Base-by-base conservation (phyloP, 2,888 invertebrate genomes). In the Spilarctia lutea region DNA sequence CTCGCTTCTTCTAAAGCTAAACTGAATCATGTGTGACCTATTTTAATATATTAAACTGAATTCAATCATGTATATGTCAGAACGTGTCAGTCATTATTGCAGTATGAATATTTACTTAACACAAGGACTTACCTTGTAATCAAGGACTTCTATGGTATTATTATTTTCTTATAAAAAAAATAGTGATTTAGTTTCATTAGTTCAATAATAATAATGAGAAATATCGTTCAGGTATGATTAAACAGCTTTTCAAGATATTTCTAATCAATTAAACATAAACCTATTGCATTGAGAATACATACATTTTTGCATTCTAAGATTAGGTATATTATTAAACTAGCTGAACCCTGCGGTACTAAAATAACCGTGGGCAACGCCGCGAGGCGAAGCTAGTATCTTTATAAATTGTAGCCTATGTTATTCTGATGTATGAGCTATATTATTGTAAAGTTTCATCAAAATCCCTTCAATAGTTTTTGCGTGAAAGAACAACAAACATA, bases 21-120 rank as follows among this genome's bases (percentile, higher is more conserved):
- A n/a, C 52, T 45, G 52, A 35, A 30, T n/a, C n/a, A 65, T 45
- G 67, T 74, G 56, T 74, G 60, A 66, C 70, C 74, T 70, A 65
- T 65, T 30, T 65, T n/a, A 42, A 45, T n/a, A 24, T 27, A n/a
- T n/a, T 16, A 30, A 11, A 16, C 60, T 63, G 16, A 63, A 63
- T 63, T 63, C 30, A 63, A 63, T 63, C 27, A 16, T 16, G 56
- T n/a, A 27, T 27, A 27, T 27, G 4, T 27, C 27, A 60, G 56
- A 56, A 60, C 56, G 56, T 27, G 27, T 11, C 56, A 30, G 16
- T 60, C 27, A 30, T 27, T 11, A 60, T 30, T 18, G 63, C 30
- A 18, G 63, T 30, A 63, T 63, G 18, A 18, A 63, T 0, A 63
- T 63, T 63, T 63, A 27, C 13, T n/a, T 56, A 56, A 48, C 48